Percentiles rank a stretch among this genome's conserved stretches.
Conservation (phyloP, 2,888 invertebrate species). For the Synergus gifuensis region DNA sequence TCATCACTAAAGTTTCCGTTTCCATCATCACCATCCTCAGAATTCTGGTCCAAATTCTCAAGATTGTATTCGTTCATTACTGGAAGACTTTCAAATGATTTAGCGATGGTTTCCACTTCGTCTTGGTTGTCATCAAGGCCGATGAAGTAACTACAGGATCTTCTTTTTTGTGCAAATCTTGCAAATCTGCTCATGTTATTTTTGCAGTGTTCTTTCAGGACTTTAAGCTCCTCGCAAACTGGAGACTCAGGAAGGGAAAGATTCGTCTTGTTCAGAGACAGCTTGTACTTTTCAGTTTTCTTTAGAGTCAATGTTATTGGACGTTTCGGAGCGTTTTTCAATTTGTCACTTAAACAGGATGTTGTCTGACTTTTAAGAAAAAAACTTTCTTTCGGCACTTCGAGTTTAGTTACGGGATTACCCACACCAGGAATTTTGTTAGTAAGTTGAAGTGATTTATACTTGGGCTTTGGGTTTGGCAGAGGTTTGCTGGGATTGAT, state of each 20-base stretch:
- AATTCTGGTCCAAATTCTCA: conserved; percentile 65
- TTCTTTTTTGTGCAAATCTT: conserved; percentile 78
- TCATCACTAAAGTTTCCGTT: conserved; percentile 89
- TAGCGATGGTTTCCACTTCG: conserved; percentile 67
- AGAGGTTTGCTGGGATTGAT: conserved; percentile 72
- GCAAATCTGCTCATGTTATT: conserved; percentile 77
- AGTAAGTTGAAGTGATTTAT: conserved; percentile 68
- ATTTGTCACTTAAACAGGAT: conserved; percentile 68
- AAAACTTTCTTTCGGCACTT: conserved; percentile 64
- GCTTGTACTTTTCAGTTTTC: conserved; percentile 76
- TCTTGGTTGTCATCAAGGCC: conserved; percentile 80
- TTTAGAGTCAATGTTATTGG: conserved; percentile 72
- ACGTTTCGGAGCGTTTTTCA: conserved; percentile 62
- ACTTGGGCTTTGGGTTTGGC: conserved; percentile 69
- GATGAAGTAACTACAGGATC: conserved; percentile 84
- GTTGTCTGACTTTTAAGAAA: conserved; percentile 71
- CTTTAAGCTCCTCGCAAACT: conserved; percentile 87
- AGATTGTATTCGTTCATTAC: conserved; percentile 70
- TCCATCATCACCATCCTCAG: conserved; percentile 79
- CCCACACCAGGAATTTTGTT: conserved; percentile 70
- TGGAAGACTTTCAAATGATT: conserved; percentile 74
- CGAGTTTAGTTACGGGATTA: conserved; percentile 66
- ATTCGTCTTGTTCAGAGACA: conserved; percentile 72
- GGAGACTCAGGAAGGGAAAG: conserved; percentile 91
- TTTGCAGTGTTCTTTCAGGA: conserved; percentile 69